phyloP scores from a whole-genome alignment of 2,797 vertebrate species.

The Steatocranus sp. region DNA sequence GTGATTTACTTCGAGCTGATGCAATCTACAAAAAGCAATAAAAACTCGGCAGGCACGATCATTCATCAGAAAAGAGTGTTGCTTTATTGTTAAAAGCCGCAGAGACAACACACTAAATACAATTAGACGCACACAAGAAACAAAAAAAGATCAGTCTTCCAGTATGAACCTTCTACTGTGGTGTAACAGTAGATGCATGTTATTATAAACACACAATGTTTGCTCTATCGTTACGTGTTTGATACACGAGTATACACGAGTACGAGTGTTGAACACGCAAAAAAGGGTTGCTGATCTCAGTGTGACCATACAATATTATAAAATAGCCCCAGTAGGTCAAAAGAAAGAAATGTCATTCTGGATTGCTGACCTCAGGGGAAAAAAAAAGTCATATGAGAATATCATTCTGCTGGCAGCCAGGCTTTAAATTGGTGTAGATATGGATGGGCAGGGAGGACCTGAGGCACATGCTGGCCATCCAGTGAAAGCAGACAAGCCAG shows the following conservation, averaged over 20 bases:
- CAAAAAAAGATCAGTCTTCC: neutral
- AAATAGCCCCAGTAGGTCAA: slow-evolving; percentile 10
- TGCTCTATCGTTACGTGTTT: neutral
- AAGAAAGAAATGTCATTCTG: slow-evolving; percentile 16
- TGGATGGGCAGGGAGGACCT: slow-evolving; percentile 50
- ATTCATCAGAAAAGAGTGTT: slow-evolving; percentile 56
- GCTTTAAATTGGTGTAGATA: slow-evolving; percentile 53
- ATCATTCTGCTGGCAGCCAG: slow-evolving; percentile 28
- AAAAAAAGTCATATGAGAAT: slow-evolving; percentile 38
- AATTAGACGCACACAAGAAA: slow-evolving; percentile 19
- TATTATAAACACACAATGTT: neutral
- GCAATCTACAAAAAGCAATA: slow-evolving; percentile 67
- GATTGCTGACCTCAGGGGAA: slow-evolving; percentile 33
- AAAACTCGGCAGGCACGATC: slow-evolving; percentile 49
- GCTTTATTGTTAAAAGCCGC: slow-evolving; percentile 36
- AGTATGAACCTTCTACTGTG: neutral
- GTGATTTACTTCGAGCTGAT: slow-evolving; percentile 44
- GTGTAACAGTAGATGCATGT: neutral
- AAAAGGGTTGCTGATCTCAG: neutral
- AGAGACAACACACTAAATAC: slow-evolving; percentile 27
- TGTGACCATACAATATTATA: slow-evolving; percentile 11
- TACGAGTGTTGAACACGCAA: neutral
- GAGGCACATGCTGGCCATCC: slow-evolving; percentile 63
- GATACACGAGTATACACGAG: neutral
- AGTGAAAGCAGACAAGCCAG: slow-evolving; percentile 30